A percentile compares a stretch with the other conserved stretches of the same genome.
phyloP scores from a whole-genome alignment of 2,113 vertebrate genomes.

The Coturnix japonica region DNA sequence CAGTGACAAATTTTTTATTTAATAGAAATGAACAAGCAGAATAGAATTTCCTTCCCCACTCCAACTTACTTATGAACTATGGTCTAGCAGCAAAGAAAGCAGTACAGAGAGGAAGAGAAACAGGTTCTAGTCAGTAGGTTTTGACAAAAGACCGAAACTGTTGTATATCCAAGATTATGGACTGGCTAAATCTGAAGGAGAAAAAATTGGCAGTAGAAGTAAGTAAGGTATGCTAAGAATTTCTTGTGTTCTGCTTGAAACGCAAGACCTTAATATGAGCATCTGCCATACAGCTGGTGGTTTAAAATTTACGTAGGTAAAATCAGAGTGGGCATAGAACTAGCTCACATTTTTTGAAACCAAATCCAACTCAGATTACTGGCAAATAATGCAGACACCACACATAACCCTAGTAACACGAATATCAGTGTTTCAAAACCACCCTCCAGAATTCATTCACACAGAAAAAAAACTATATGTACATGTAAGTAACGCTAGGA shows the following conservation, averaged over 20 bases:
- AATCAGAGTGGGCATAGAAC: not conserved
- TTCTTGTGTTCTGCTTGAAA: not conserved
- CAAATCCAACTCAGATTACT: constrained; percentile 5
- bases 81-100: not conserved
- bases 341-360: constrained; percentile 5
- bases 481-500: constrained; percentile 1
- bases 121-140: not conserved
- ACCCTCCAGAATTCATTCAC: not conserved
- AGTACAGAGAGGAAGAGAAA: not conserved
- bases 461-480: not conserved
- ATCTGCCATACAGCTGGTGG: constrained; percentile 8
- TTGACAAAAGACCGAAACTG: not conserved
- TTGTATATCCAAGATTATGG: not conserved
- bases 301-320: not conserved
- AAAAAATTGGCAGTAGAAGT: not conserved
- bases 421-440: not conserved
- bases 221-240: not conserved
- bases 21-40: not conserved
- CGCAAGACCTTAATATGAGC: not conserved
- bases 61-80: not conserved
- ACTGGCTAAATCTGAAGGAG: not conserved
- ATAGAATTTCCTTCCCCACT: not conserved
- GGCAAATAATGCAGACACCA: not conserved
- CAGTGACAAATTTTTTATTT: not conserved
- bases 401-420: not conserved